Evolutionary conservation across 2,797 vertebrate species (phyloP), one percentile per base, ranked within the genome.

Genomic region (Cryptoprocta ferox): DNA sequence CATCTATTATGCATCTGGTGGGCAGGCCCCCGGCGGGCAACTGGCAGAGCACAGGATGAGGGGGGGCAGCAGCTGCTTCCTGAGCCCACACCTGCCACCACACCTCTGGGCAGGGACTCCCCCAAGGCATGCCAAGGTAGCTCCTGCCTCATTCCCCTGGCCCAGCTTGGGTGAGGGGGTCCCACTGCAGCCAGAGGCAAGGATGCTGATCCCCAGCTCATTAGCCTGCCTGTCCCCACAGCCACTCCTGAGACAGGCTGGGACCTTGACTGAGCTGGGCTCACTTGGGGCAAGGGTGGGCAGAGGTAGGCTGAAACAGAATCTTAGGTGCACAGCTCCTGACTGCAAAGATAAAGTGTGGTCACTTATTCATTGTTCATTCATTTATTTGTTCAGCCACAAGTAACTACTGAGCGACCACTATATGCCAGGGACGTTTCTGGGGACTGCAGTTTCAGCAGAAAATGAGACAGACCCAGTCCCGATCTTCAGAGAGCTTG

Each of bases 1-100:
- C 96, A 95, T 98, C 90, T 94, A 98, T 98, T 97, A 98, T 97
- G 93, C 48, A 98, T 94, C 81, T 94, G 73, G 70, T 63, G 85
- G 96, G 94, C 78, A 93, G 97, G 95, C 94, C 96, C 92, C 94
- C 1, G 2, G 75, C 6, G 2, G 91, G 97, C 90, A 95, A 84
- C 96, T 97, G 96, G 89, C 82, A 71, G 82, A 79, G 85, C 73
- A 56, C 45, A 45, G 95, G 83, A 30, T 0, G 6, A 81, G 93
- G 48, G 84, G 70, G 79, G 87, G 75, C 7, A 24, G 88, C 89
- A 93, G 90, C 96, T 96, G 94, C 96, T 94, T 98, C 96, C 88
- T 80, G 92, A 92, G 87, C 68, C 78, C 71, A 66, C 96, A 89
- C 84, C 94, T 89, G 94, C 94, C 65, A n/a, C 92, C 66, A 2